Percentiles rank a stretch among this genome's conserved stretches.
Conservation (phyloP, 2,888 invertebrate species). For the Heterodera filipjevi region DNA sequence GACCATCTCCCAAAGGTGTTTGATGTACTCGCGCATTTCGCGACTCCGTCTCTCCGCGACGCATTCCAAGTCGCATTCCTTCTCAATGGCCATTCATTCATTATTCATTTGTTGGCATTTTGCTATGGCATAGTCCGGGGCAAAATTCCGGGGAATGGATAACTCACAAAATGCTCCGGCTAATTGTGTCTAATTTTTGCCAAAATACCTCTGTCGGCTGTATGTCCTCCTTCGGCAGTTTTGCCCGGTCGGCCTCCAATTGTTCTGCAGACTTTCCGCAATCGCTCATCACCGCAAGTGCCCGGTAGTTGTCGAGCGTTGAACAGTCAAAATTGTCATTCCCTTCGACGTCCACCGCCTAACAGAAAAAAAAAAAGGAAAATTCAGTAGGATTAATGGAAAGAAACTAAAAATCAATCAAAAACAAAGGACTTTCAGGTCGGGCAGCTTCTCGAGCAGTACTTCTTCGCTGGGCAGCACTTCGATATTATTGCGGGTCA, state of each 20-base stretch:
- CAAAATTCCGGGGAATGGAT: too few species aligned
- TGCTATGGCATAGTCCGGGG: too few species aligned
- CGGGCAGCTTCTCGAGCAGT: slow-evolving; percentile 56
- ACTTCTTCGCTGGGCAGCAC: slow-evolving; percentile 53
- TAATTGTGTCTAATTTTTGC: neutral
- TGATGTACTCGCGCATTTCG: slow-evolving; percentile 54
- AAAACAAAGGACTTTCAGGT: slow-evolving; percentile 48
- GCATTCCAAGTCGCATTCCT: slow-evolving; percentile 57
- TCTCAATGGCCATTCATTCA: slow-evolving; percentile 5
- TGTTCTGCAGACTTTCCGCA: slow-evolving; percentile 34
- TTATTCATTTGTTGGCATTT: neutral
- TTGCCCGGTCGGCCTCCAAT: slow-evolving; percentile 19
- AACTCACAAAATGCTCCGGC: neutral
- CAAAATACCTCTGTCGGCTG: slow-evolving; percentile 24
- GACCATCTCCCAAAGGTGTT: slow-evolving; percentile 54
- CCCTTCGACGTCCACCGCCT: slow-evolving; percentile 58
- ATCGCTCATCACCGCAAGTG: slow-evolving; percentile 39
- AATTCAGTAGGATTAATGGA: too few species aligned
- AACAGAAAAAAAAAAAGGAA: slow-evolving; percentile 28
- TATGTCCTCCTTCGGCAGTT: slow-evolving; percentile 15
- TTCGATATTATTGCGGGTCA: slow-evolving; percentile 54
- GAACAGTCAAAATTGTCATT: slow-evolving; percentile 57
- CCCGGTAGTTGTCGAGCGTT: slow-evolving; percentile 46
- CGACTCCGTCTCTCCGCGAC: slow-evolving; percentile 50
- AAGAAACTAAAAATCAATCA: too few species aligned